Percentiles rank a stretch among this genome's conserved stretches.
Conservation (phyloP, 2,888 invertebrate species). For the Saturnia pavonia region DNA sequence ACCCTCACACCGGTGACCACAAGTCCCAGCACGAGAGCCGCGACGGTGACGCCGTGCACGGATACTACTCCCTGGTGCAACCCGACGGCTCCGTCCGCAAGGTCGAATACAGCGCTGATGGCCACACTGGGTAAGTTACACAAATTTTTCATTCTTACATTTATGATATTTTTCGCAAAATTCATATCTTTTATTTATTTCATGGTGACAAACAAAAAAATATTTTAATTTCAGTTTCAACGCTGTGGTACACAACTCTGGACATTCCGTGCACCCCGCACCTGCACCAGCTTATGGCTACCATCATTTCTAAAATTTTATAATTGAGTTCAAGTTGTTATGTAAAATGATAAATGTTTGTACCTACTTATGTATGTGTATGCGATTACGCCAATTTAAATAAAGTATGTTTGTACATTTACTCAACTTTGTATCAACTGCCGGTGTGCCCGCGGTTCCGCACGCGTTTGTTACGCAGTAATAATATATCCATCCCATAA, state of each 20-base stretch:
- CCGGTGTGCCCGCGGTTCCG: too few species aligned
- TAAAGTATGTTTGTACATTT: too few species aligned
- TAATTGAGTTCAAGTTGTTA: too few species aligned
- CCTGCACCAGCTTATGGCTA: slow-evolving; percentile 48
- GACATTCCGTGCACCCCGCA: slow-evolving; percentile 35
- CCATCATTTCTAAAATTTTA: slow-evolving; percentile 46
- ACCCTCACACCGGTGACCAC: slow-evolving; percentile 82
- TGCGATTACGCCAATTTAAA: too few species aligned
- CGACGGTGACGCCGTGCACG: slow-evolving; percentile 81
- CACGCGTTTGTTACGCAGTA: too few species aligned
- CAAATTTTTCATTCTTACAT: not conserved
- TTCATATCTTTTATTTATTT: too few species aligned
- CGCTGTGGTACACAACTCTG: slow-evolving; percentile 44
- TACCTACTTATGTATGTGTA: too few species aligned
- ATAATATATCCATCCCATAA: too few species aligned
- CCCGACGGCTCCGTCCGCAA: slow-evolving; percentile 79
- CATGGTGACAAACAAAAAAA: too few species aligned
- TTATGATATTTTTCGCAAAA: not conserved
- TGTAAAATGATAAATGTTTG: too few species aligned
- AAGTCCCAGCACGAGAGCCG: slow-evolving; percentile 78
- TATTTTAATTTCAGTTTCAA: slow-evolving; percentile 49
- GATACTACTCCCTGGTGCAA: slow-evolving; percentile 81
- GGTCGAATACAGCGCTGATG: slow-evolving; percentile 77
- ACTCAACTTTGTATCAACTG: too few species aligned
- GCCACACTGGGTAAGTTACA: slow-evolving; percentile 63